Evolutionary conservation across 1,140 invertebrate genomes (phyloP), one percentile per base, ranked within the genome.

Genomic region (Apocrypta bakeri): DNA sequence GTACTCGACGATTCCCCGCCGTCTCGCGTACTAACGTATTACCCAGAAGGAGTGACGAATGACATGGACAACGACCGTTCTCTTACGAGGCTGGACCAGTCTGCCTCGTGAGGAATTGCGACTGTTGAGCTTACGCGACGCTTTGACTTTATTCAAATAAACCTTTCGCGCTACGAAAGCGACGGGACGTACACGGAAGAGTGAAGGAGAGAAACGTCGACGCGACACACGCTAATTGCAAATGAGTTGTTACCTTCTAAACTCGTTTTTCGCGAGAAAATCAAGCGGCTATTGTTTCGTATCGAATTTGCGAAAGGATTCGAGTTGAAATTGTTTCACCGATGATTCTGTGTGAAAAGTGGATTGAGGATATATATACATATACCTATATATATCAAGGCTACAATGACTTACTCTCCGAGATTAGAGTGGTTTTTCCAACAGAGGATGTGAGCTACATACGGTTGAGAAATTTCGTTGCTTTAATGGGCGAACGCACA

Each of bases 221-320:
- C 40, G 42, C 69, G 74, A 73, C 40, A 12, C 48, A 63, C 75
- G 68, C 37, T 24, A 83, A 85, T 87, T 90, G 88, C 87, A 90
- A 89, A 90, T 85, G 83, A 87, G 84, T 76, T 86, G n/a, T 87
- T 88, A 87, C 86, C 87, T 86, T 85, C 86, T 85, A 85, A 89
- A 90, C 89, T 87, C 85, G 89, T 89, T 90, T 86, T 85, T 77
- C 78, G 73, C 64, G 31, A 24, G 29, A 71, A 66, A 29, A 25
- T 14, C 21, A n/a, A 56, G 17, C 17, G 21, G 17, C n/a, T n/a
- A n/a, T n/a, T n/a, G 11, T 17, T n/a, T n/a, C n/a, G 48, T 56
- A 17, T 56, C 40, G 1, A 12, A 37, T 9, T 37, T 37, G 9
- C 33, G 33, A 37, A 37, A 37, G 33, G 33, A 9, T 37, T 37